Evolutionary conservation across 2,113 vertebrate genomes (phyloP).

Genomic region (Apaloderma vittatum): DNA sequence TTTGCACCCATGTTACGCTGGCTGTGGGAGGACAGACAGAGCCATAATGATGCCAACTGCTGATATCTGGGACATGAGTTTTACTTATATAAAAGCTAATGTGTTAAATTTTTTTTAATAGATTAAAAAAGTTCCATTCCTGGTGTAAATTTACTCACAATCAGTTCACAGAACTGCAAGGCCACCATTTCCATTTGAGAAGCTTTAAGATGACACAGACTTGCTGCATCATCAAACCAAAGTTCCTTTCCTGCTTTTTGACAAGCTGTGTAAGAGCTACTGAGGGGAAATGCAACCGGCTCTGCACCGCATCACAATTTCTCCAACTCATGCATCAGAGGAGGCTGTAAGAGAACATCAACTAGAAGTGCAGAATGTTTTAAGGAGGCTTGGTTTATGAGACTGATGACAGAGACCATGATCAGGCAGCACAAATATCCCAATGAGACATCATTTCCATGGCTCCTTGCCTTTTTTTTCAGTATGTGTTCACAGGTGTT

Average conservation of each 20-base stretch:
- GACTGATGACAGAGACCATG: background rate
- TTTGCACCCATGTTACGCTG: background rate
- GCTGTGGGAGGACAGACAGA: background rate
- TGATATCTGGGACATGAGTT: background rate
- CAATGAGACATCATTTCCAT: fast-evolving
- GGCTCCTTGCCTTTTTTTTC: background rate
- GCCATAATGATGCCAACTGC: background rate
- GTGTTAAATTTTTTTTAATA: background rate
- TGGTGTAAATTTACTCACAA: background rate
- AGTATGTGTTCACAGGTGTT: background rate
- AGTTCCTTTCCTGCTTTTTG: background rate
- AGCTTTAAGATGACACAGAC: background rate
- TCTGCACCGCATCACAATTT: background rate
- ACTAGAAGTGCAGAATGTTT: background rate
- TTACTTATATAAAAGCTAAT: background rate
- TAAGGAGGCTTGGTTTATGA: background rate
- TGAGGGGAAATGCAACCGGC: background rate
- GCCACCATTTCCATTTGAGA: background rate
- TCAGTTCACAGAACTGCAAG: background rate
- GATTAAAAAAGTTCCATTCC: background rate
- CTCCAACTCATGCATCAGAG: background rate
- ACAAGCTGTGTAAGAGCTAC: background rate
- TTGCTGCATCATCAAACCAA: background rate
- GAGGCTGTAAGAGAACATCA: background rate
- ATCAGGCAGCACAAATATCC: background rate